A percentile compares a stretch with the other conserved stretches of the same genome.
Evolutionary conservation across 2,888 invertebrate genomes (phyloP).

Genomic region (Cistogaster globosa): DNA sequence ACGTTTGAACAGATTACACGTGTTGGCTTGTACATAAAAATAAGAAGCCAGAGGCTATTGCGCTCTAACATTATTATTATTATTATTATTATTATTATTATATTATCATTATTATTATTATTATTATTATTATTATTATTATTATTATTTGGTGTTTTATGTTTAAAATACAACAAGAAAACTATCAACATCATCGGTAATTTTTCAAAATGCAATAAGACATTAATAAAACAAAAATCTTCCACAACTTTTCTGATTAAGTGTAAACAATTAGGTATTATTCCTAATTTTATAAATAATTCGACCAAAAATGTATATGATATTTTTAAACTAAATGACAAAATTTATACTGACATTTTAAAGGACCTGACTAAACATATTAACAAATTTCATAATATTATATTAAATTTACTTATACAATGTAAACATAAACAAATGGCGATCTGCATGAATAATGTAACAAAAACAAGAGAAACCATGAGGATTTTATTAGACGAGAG

Average conservation of each 20-base stretch:
- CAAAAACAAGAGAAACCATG: neutral
- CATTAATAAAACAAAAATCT: neutral
- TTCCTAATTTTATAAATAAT: neutral
- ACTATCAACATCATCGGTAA: too few relatives aligned
- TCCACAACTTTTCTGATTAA: slow-evolving; percentile 1
- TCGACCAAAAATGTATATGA: neutral
- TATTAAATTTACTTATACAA: slow-evolving; percentile 9
- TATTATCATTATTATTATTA: too few relatives aligned
- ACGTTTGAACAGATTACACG: too few relatives aligned
- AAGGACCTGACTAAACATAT: neutral
- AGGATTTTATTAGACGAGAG: neutral
- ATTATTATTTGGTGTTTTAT: too few relatives aligned
- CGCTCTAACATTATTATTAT: too few relatives aligned
- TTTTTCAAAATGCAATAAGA: neutral
- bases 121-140: too few relatives aligned
- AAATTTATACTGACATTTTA: too few relatives aligned
- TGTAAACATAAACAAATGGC: neutral
- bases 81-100: too few relatives aligned
- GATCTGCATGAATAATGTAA: neutral
- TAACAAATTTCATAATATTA: neutral
- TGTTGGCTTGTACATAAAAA: too few relatives aligned
- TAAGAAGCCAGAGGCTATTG: too few relatives aligned
- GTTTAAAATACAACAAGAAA: too few relatives aligned
- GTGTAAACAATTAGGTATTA: neutral
- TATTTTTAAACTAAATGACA: neutral